Conservation (phyloP, 2,888 invertebrate genomes). For the Candidula unifasciata region DNA sequence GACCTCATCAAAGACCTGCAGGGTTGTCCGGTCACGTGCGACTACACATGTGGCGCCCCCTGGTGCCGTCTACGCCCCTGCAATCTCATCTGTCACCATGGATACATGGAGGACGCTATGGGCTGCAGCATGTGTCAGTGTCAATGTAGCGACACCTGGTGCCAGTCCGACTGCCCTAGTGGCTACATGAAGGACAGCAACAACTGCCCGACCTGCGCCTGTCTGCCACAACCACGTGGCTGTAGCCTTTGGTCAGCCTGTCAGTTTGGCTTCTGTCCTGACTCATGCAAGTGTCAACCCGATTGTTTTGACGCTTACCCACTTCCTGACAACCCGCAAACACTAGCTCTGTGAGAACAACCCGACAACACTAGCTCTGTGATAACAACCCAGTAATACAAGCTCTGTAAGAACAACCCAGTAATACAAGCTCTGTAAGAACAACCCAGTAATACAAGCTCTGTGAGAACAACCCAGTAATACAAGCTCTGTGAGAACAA, state of each 20-base stretch:
- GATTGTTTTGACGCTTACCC: slow-evolving; percentile 27
- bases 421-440: no score
- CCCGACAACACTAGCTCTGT: background rate
- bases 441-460: no score
- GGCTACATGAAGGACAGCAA: background rate
- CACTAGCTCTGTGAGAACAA: background rate
- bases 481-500: no score
- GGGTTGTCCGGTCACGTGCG: background rate
- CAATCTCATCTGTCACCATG: background rate
- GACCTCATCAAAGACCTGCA: background rate
- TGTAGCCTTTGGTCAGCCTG: background rate
- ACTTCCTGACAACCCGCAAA: background rate
- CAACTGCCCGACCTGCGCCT: background rate
- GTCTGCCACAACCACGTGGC: background rate
- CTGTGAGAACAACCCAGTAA: no score
- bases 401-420: no score
- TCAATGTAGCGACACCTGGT: background rate
- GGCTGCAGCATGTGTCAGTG: background rate
- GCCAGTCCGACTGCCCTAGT: background rate
- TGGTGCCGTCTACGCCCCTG: background rate
- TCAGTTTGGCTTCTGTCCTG: background rate
- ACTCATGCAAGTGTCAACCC: background rate
- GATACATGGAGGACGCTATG: background rate
- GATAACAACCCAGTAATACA: no score
- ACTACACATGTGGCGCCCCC: background rate